Percentiles rank a stretch among this genome's conserved stretches.
phyloP scores from a whole-genome alignment of 2,797 vertebrate genomes.

The Megaceryle alcyon region DNA sequence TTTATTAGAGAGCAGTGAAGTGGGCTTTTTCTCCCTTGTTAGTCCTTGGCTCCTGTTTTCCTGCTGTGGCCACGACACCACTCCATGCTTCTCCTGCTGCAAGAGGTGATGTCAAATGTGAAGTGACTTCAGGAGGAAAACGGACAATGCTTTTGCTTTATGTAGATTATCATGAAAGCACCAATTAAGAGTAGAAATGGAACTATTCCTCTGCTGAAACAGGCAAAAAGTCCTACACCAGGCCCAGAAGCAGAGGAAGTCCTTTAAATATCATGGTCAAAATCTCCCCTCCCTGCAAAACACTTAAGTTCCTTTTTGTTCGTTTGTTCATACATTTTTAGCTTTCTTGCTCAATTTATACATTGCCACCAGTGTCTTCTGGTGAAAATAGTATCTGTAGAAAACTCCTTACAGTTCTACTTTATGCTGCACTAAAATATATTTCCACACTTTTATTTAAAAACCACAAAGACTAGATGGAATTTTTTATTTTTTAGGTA shows the following conservation, averaged over 20 bases:
- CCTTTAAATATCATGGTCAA: neutral
- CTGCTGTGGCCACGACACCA: neutral
- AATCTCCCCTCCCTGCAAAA: neutral
- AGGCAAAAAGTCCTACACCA: neutral
- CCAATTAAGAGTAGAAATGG: neutral
- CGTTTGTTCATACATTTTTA: neutral
- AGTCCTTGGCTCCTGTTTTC: neutral
- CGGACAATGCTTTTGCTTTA: neutral
- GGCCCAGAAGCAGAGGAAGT: neutral
- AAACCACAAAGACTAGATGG: neutral
- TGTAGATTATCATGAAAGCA: neutral
- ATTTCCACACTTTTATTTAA: neutral
- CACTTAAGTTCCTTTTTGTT: neutral
- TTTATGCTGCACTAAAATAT: neutral
- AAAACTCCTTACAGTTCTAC: neutral
- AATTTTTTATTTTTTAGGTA: neutral
- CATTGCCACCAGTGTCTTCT: neutral
- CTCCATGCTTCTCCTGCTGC: neutral
- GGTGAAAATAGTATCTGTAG: neutral
- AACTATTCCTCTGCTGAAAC: neutral
- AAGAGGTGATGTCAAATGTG: neutral
- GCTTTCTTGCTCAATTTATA: neutral
- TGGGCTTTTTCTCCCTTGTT: neutral
- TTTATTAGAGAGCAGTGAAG: neutral
- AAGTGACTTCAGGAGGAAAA: neutral